Conservation (phyloP, 1,140 invertebrate genomes). For the Ooceraea biroi region DNA sequence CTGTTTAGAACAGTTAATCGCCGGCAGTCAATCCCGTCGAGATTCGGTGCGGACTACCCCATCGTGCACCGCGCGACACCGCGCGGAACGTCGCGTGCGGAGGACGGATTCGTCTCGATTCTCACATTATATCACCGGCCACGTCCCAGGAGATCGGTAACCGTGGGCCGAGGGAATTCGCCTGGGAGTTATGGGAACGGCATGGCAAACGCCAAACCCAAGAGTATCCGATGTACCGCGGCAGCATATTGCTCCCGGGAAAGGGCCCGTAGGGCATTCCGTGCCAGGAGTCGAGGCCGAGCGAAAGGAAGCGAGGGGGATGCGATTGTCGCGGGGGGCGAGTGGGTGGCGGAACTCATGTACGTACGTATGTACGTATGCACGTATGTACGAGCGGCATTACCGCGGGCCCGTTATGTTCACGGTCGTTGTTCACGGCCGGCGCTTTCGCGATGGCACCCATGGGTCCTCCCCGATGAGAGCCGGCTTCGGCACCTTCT, state of each 20-base stretch:
- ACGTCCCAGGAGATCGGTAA: constrained; percentile 78
- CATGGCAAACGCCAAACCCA: constrained; percentile 77
- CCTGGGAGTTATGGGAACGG: constrained; percentile 83
- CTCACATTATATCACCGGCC: constrained; percentile 83
- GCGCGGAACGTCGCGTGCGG: constrained; percentile 48
- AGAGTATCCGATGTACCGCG: constrained; percentile 79
- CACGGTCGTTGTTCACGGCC: constrained; percentile 66
- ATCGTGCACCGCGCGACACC: not conserved
- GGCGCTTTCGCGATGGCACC: constrained; percentile 69
- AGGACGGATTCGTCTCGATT: constrained; percentile 74
- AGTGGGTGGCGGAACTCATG: constrained; percentile 41
- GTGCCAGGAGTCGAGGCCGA: constrained; percentile 78
- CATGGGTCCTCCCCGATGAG: constrained; percentile 57
- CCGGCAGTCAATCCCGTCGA: no score
- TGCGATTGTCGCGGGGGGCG: constrained; percentile 3
- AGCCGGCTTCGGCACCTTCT: constrained; percentile 10
- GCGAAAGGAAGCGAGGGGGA: constrained; percentile 31
- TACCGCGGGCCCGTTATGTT: constrained; percentile 77
- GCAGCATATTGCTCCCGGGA: constrained; percentile 83
- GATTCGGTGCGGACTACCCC: not conserved
- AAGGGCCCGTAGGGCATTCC: constrained; percentile 78
- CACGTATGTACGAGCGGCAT: constrained; percentile 71
- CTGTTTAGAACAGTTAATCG: no score
- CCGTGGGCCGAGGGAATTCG: constrained; percentile 71
- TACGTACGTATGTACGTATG: no score